phyloP scores from a whole-genome alignment of 2,113 vertebrate genomes.

The Oryctolagus cuniculus region mOryCun1.1 NC_091433.1:179793001-179793500 shows the following conservation, averaged over 20 bases:
- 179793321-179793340: not conserved
- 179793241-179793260: not conserved
- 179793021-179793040: not conserved
- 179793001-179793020: not conserved
- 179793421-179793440: not conserved
- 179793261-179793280: not conserved
- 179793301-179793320: not conserved
- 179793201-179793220: accelerated
- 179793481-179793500: not conserved
- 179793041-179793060: constrained; percentile 12
- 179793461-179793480: not conserved
- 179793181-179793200: not conserved
- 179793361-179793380: not conserved
- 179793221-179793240: not conserved
- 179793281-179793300: not conserved
- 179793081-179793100: not conserved
- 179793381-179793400: not conserved
- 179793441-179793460: not conserved
- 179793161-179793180: not conserved
- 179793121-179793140: not conserved
- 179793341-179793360: not conserved
- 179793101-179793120: constrained; percentile 16
- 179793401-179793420: not conserved
- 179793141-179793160: not conserved
- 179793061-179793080: constrained; percentile 15